These are phyloP conservation scores for Zenarchopterus dispar DNA, from an alignment of 2,797 vertebrate genomes.

Conservation along the genomic window DNA sequence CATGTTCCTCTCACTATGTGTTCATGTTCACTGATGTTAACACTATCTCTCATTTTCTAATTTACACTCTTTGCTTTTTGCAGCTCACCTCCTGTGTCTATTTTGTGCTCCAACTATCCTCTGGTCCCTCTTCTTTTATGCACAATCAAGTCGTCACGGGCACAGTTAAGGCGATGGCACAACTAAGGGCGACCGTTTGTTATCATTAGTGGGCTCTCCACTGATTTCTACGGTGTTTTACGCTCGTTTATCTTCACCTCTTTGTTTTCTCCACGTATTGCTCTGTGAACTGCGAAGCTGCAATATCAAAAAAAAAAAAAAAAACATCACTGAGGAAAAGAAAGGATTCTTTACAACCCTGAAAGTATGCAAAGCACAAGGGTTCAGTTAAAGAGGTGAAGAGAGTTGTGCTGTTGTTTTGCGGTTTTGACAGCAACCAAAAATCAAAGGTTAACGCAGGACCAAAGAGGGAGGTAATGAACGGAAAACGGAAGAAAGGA, in stretches of 20 bases:
- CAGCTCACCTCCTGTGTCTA: slow-evolving; percentile 12
- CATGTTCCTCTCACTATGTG: slow-evolving; percentile 65
- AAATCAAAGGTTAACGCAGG: slow-evolving; percentile 30
- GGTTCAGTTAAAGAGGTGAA: slow-evolving; percentile 11
- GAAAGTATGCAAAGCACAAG: slow-evolving; percentile 13
- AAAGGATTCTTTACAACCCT: slow-evolving; percentile 2
- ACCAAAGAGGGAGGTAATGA: slow-evolving; percentile 12
- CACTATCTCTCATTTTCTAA: slow-evolving; percentile 51
- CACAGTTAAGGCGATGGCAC: background rate
- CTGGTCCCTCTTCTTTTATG: slow-evolving; percentile 1
- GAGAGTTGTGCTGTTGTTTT: slow-evolving; percentile 1
- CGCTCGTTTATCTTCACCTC: slow-evolving; percentile 19
- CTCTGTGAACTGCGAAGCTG: slow-evolving; percentile 55
- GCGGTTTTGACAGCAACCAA: slow-evolving; percentile 11
- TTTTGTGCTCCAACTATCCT: slow-evolving; percentile 11
- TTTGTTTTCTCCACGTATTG: slow-evolving; percentile 14
- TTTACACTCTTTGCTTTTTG: slow-evolving; percentile 49
- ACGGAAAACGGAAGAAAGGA: slow-evolving; percentile 52
- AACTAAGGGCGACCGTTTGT: too few species aligned
- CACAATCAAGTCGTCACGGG: background rate
- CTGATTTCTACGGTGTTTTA: background rate
- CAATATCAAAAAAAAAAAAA: slow-evolving; percentile 77
- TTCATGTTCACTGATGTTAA: slow-evolving; percentile 57
- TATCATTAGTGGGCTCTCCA: background rate
- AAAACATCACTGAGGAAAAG: slow-evolving; percentile 24